These are phyloP conservation scores for Trachelipus rathkii DNA, from an alignment of 1,140 invertebrate species.

Conservation along the genomic window DNA sequence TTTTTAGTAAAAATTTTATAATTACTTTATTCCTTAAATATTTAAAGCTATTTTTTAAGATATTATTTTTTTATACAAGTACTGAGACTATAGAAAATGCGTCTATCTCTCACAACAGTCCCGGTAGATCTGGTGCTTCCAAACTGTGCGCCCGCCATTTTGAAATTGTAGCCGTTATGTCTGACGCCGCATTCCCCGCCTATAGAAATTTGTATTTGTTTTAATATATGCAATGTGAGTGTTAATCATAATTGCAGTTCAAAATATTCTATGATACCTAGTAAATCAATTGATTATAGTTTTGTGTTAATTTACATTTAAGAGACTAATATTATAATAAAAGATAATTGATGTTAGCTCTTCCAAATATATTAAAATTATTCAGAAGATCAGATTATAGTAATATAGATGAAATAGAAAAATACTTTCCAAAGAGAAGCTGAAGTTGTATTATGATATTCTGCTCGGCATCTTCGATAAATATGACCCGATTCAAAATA, in stretches of 20 bases:
- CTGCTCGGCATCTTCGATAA: too few relatives aligned
- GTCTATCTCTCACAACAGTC: neutral
- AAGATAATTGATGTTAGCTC: too few relatives aligned
- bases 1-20: too few relatives aligned
- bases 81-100: neutral
- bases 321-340: too few relatives aligned
- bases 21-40: neutral
- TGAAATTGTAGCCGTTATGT: constrained; percentile 12
- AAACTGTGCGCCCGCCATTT: neutral
- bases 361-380: too few relatives aligned
- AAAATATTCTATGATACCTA: neutral
- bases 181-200: constrained; percentile 2
- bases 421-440: too few relatives aligned
- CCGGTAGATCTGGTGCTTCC: constrained; percentile 8
- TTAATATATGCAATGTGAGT: constrained; percentile 10
- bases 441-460: too few relatives aligned
- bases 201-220: constrained; percentile 10
- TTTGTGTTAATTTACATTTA: neutral
- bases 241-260: neutral
- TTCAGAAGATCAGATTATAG: too few relatives aligned
- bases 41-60: neutral
- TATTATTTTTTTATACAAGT: neutral
- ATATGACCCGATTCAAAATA: too few relatives aligned
- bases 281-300: neutral
- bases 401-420: too few relatives aligned